These are phyloP conservation scores for Alloscopus bannaensis DNA, from an alignment of 2,888 invertebrate genomes.

Conservation along the genomic window DNA sequence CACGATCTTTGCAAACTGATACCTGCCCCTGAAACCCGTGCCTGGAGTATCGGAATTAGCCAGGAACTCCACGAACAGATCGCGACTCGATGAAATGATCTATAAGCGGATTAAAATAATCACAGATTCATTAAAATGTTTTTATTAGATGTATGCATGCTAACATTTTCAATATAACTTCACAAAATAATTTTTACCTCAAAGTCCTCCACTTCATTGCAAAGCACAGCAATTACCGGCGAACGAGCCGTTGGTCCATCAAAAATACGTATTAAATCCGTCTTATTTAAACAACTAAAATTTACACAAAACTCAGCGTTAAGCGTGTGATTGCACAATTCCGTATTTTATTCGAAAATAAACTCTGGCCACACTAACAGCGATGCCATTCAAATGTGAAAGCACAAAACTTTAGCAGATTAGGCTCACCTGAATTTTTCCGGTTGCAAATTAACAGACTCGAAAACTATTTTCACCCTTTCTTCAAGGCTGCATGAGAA, in stretches of 20 bases:
- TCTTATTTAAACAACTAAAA: constrained; percentile 85
- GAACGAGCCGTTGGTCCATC: constrained; percentile 86
- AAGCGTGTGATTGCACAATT: background rate
- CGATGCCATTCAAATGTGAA: no score
- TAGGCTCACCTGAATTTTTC: constrained; percentile 84
- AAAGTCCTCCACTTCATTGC: constrained; percentile 86
- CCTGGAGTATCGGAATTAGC: constrained; percentile 85
- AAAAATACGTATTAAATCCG: constrained; percentile 90
- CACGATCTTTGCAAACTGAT: constrained; percentile 73
- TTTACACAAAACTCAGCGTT: constrained; percentile 1
- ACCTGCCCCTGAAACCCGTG: constrained; percentile 85
- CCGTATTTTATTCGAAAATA: no score
- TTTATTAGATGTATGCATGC: no score
- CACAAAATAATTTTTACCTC: constrained; percentile 79
- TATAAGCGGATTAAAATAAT: no score
- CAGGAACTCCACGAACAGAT: constrained; percentile 88
- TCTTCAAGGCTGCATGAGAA: constrained; percentile 75
- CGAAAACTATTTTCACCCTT: constrained; percentile 87
- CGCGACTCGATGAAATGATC: constrained; percentile 85
- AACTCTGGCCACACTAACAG: no score
- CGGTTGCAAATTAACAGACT: constrained; percentile 86
- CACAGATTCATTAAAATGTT: no score
- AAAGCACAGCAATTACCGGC: constrained; percentile 87
- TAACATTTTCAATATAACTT: no score
- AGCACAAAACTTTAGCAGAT: constrained; percentile 1